Percentiles rank a stretch among this genome's conserved stretches.
These are phyloP conservation scores for Microctonus aethiopoides DNA, from an alignment of 2,888 invertebrate genomes.

Conservation along the genomic window DNA sequence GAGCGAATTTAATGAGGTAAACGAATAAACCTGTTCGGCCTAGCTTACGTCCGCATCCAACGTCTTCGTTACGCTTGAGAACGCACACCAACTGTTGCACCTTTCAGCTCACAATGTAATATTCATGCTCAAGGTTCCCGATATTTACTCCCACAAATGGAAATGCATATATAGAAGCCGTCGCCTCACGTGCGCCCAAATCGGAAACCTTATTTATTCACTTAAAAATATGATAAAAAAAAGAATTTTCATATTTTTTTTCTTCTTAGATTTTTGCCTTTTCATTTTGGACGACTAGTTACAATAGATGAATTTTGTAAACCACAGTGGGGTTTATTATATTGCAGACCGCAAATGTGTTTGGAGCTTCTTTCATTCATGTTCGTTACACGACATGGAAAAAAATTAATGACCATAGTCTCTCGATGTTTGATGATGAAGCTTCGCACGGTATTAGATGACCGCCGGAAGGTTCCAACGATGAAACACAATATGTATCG, in stretches of 20 bases:
- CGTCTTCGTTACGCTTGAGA: constrained; percentile 54
- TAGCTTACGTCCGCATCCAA: constrained; percentile 49
- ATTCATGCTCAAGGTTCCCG: constrained; percentile 27
- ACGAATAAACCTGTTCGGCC: constrained; percentile 36
- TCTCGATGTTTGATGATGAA: constrained; percentile 36
- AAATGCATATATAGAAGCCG: background rate
- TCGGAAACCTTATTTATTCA: constrained; percentile 1
- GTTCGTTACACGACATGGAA: background rate
- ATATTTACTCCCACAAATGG: constrained; percentile 22
- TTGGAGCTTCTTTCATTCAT: background rate
- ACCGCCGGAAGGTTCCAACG: constrained; percentile 57
- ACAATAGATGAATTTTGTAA: background rate
- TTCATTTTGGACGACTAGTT: too few relatives aligned
- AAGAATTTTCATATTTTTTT: too few relatives aligned
- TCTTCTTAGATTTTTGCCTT: too few relatives aligned
- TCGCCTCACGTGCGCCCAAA: background rate
- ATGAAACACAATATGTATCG: constrained; percentile 48
- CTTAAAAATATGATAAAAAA: too few relatives aligned
- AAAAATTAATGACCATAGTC: constrained; percentile 11
- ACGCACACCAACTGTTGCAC: constrained; percentile 58
- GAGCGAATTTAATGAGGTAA: constrained; percentile 32
- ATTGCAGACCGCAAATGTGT: constrained; percentile 8
- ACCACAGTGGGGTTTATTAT: background rate
- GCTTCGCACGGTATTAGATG: constrained; percentile 60
- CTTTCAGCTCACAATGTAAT: constrained; percentile 34